These are phyloP conservation scores for Acrobasis repandana DNA, from an alignment of 2,888 invertebrate genomes.

Conservation along the genomic window DNA sequence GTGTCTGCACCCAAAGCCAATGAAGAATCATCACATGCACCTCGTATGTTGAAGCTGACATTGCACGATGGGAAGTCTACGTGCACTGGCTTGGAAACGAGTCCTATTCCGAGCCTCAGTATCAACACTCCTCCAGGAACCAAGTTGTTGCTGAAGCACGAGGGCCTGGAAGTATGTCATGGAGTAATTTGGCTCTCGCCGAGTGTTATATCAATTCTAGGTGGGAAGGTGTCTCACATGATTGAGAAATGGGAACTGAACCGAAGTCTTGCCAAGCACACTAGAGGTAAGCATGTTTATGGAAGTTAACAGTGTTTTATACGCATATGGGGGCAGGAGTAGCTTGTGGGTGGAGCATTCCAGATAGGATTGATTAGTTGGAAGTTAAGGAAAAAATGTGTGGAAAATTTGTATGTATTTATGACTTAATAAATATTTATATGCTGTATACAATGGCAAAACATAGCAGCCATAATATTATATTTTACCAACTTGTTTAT, in stretches of 20 bases:
- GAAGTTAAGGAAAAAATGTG: no score
- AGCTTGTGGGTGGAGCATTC: no score
- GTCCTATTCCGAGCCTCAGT: conserved; percentile 86
- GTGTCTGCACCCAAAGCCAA: conserved; percentile 95
- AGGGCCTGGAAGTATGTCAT: conserved; percentile 83
- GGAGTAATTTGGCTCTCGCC: conserved; percentile 89
- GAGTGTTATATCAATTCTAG: conserved; percentile 87
- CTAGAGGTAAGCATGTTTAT: conserved; percentile 75
- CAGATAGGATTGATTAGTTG: no score
- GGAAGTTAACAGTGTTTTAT: conserved; percentile 33
- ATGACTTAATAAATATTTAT: no score
- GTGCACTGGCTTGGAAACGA: conserved; percentile 90
- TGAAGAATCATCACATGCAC: conserved; percentile 91
- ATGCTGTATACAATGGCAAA: no score
- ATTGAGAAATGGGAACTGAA: conserved; percentile 95
- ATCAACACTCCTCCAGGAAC: conserved; percentile 95
- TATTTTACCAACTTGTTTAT: no score
- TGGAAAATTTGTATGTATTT: no score
- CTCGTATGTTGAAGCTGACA: conserved; percentile 91
- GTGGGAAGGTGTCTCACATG: conserved; percentile 92
- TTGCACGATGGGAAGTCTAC: conserved; percentile 92
- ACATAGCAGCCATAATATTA: no score
- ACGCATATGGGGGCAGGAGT: no score
- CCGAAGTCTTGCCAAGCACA: conserved; percentile 85
- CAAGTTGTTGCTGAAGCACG: conserved; percentile 84